Evolutionary conservation across 2,797 vertebrate genomes (phyloP), one percentile per base, ranked within the genome.

Genomic region (Ptychobarbus kaznakovi): DNA sequence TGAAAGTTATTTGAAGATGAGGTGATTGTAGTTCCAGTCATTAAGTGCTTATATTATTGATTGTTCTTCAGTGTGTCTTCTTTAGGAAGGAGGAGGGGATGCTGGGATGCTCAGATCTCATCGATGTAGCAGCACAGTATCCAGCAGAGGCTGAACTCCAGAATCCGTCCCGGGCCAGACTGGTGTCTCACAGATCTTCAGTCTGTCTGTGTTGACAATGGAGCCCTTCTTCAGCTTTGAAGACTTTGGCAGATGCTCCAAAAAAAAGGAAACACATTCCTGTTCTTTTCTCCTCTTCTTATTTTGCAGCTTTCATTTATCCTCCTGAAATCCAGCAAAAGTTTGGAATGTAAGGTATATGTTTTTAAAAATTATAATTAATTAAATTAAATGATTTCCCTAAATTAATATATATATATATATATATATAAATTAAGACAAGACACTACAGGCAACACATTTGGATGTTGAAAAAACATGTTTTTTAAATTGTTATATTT

Each of bases 161-260:
- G 75, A 85, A 63, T 46, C 25, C 6, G 40, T 84, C 74, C 76
- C 46, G 80, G 77, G 85, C 86, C 83, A 83, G 81, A 76, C 73
- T 66, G 79, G 76, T 86, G 78, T 53, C 86, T 88, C 83, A 70
- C 83, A 89, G 76, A 77, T 85, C 80, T 85, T 91, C 44, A 87
- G 85, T 89, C 87, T 90, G 70, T 90, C 88, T 87, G 78, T 42
- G 53, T 68, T 90, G 92, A 92, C 91, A 92, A 92, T 91, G 85
- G 90, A 87, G 83, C 79, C 90, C 90, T 91, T 92, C 90, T 92
- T 91, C 89, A 85, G 86, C 86, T 90, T 88, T 91, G 88, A 91
- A 91, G 90, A 92, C 91, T 92, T 92, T 91, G 92, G 92, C 92
- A 92, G 92, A 92, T 91, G 91, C 86, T 81, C 86, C 66, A 86